Base-by-base conservation (phyloP, 2,797 vertebrate species). In the Typhlichthys eigenmanni region DNA sequence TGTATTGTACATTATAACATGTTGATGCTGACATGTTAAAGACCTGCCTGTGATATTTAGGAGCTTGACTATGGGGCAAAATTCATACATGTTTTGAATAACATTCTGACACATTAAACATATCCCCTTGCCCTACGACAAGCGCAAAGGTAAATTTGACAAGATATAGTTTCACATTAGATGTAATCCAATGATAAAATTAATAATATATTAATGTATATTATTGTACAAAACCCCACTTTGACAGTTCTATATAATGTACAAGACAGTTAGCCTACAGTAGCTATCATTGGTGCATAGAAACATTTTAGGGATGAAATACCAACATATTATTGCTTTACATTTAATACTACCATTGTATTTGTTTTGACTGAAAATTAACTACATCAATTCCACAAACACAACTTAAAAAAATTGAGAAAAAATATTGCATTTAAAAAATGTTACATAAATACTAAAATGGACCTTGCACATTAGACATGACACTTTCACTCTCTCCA, bases 281-380 rank as follows among this genome's bases (percentile, higher is more conserved):
- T 89, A 90, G 87, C 87, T 87, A 84, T 87, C 85, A 90, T 89
- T 83, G 89, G 91, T 94, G 93, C 93, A 94, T 94, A 94, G 92
- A 92, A 89, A 89, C 92, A 87, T 86, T 73, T 74, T 85, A 87
- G 88, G 87, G 86, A 81, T 81, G 77, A 80, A 83, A 85, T 87
- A 80, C 89, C 85, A 87, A 84, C 85, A 90, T 92, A 92, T 93
- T 94, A 93, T 94, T 94, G 92, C 92, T 94, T 83, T 76, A 84
- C 87, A 77, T 85, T 89, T 85, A 89, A 88, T 85, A 74, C 87
- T 89, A 88, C 85, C 80, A 0, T 81, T 84, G 54, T 70, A 83
- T 88, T 87, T 88, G 72, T 85, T 90, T 90, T 86, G 88, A 91
- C 91, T 88, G 89, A 89, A 92, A 90, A 91, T 89, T 82, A 88